phyloP scores from a whole-genome alignment of 2,888 invertebrate genomes.

The Tuberolachnus salignus region DNA sequence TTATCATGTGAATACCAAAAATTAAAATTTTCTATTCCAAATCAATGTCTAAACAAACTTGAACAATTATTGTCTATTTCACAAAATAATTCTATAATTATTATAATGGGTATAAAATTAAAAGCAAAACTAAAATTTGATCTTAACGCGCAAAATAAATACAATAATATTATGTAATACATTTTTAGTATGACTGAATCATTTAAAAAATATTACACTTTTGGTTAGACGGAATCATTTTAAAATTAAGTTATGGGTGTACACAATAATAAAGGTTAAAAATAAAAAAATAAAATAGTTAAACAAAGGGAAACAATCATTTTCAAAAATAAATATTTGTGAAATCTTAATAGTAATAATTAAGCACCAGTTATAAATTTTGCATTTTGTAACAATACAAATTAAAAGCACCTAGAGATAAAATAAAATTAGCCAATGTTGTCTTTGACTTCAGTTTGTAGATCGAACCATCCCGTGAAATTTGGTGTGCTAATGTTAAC shows the following conservation, averaged over 20 bases:
- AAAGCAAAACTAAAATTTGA: neutral
- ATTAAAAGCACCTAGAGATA: neutral
- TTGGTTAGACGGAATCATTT: neutral
- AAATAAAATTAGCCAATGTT: neutral
- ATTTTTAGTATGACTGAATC: neutral
- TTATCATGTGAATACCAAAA: too few relatives aligned
- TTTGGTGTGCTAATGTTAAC: constrained; percentile 20
- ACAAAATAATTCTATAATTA: neutral
- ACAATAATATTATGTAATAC: neutral
- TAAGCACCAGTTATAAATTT: constrained; percentile 28
- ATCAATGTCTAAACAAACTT: neutral
- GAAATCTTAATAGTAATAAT: constrained; percentile 5
- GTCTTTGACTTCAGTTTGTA: constrained; percentile 50
- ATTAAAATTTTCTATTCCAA: neutral
- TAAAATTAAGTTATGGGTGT: constrained; percentile 6
- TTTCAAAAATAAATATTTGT: constrained; percentile 4
- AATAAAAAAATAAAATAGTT: constrained; percentile 17
- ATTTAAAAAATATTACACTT: neutral
- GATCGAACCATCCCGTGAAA: constrained; percentile 51
- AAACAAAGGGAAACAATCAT: neutral
- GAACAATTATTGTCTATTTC: neutral
- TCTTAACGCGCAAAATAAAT: neutral
- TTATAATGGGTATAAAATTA: neutral
- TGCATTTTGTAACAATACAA: neutral
- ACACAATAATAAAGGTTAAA: neutral